A percentile compares a stretch with the other conserved stretches of the same genome.
phyloP scores from a whole-genome alignment of 2,113 vertebrate genomes.

The Petroica traversi region DNA sequence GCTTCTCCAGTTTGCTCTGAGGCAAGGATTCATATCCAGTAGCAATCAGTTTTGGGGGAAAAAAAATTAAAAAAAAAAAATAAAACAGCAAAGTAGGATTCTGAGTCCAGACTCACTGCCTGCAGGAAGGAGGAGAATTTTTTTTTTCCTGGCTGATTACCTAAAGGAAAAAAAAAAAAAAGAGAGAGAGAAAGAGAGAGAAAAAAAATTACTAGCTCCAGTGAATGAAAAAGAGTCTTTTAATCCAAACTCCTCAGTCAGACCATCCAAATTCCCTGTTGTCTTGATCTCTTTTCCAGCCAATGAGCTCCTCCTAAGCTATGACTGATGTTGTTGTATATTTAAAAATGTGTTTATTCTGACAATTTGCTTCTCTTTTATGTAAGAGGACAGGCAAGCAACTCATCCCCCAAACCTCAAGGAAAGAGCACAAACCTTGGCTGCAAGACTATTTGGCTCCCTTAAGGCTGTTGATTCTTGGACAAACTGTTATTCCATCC shows the following conservation, averaged over 20 bases:
- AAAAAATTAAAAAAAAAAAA: not conserved
- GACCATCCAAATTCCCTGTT: conserved; percentile 21
- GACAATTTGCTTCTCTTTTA: conserved; percentile 61
- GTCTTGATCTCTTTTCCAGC: conserved; percentile 63
- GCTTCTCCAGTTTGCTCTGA: not conserved
- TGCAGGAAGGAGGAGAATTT: not conserved
- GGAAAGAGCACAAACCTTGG: conserved; percentile 46
- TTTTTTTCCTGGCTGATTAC: conserved; percentile 25
- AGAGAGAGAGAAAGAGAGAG: too few species aligned
- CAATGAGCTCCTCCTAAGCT: conserved; percentile 1
- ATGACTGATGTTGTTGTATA: conserved; percentile 42
- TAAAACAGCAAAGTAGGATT: not conserved
- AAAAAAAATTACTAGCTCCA: not conserved
- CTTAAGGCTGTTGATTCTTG: conserved; percentile 40
- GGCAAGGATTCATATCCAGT: not conserved
- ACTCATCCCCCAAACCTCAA: conserved; percentile 55
- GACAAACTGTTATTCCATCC: conserved; percentile 56
- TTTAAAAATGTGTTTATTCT: conserved; percentile 65
- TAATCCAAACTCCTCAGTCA: not conserved
- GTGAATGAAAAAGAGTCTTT: conserved; percentile 57
- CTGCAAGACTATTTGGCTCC: conserved; percentile 43
- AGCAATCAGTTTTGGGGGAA: not conserved
- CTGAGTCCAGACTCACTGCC: conserved; percentile 12
- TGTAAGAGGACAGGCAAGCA: conserved; percentile 52
- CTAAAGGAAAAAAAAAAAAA: not conserved